Percentiles rank a stretch among this genome's conserved stretches.
phyloP scores from a whole-genome alignment of 2,888 invertebrate genomes.

The Acanthosoma haemorrhoidale region DNA sequence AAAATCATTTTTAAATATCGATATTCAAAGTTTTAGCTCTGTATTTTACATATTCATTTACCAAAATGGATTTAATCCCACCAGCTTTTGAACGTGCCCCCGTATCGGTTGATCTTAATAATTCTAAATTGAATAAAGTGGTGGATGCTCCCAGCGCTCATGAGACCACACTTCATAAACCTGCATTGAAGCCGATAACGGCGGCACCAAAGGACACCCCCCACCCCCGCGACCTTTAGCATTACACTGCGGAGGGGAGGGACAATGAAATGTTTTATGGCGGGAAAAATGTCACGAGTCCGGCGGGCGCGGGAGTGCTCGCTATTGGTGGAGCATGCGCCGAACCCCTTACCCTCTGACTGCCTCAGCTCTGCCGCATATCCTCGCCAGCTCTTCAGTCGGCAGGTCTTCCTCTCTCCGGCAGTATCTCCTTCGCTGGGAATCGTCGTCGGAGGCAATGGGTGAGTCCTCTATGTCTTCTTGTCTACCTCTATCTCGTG shows the following conservation, averaged over 20 bases:
- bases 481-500: no score
- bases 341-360: slow-evolving; percentile 46
- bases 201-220: neutral
- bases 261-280: slow-evolving; percentile 35
- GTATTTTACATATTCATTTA: no score
- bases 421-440: neutral
- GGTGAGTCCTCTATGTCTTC: neutral
- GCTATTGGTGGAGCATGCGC: slow-evolving; percentile 18
- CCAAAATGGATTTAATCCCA: no score
- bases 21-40: no score
- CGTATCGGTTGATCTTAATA: no score
- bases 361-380: slow-evolving; percentile 32
- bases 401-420: neutral
- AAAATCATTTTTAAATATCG: no score
- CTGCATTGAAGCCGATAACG: no score
- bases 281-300: slow-evolving; percentile 34
- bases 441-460: neutral
- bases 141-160: no score
- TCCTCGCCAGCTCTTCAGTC: neutral
- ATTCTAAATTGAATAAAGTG: no score
- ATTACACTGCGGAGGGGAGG: neutral
- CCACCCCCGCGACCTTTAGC: neutral
- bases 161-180: no score
- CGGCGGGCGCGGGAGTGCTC: neutral
- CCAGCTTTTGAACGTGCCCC: no score